A percentile compares a stretch with the other conserved stretches of the same genome.
Conservation (phyloP, 2,797 vertebrate species). For the Gambelia wislizenii region DNA sequence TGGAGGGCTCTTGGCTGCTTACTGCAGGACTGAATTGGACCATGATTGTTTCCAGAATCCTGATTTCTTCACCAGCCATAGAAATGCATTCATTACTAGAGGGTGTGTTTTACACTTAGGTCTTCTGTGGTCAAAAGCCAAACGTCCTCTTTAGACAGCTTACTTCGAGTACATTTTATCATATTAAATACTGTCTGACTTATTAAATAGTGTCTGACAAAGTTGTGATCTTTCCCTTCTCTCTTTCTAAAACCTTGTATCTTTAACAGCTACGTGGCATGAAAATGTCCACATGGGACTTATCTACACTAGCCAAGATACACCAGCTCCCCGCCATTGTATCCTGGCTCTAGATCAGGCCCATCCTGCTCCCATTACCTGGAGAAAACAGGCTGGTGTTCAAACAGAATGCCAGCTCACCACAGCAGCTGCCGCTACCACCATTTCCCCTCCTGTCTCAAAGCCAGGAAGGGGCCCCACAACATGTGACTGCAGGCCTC, state of each 20-base stretch:
- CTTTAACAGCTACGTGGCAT: not conserved
- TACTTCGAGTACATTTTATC: not conserved
- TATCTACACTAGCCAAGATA: no score
- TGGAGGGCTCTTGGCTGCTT: not conserved
- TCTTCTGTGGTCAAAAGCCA: not conserved
- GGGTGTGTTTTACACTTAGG: not conserved
- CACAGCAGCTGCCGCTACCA: no score
- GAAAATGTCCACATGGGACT: not conserved
- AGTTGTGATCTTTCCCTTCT: not conserved
- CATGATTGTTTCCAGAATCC: constrained; percentile 10
- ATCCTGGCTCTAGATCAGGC: no score
- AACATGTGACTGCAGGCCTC: no score
- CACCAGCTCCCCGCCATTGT: no score
- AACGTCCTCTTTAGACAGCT: not conserved
- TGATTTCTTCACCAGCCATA: not conserved
- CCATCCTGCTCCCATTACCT: no score
- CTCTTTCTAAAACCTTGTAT: not conserved
- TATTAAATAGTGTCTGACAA: not conserved
- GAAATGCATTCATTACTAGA: not conserved
- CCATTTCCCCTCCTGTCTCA: no score
- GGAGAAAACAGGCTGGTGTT: no score
- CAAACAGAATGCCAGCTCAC: no score
- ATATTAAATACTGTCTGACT: not conserved
- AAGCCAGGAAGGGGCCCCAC: no score
- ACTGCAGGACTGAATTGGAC: not conserved